These are phyloP conservation scores for Emys orbicularis DNA, from an alignment of 2,797 vertebrate species.

Conservation along the genomic window DNA sequence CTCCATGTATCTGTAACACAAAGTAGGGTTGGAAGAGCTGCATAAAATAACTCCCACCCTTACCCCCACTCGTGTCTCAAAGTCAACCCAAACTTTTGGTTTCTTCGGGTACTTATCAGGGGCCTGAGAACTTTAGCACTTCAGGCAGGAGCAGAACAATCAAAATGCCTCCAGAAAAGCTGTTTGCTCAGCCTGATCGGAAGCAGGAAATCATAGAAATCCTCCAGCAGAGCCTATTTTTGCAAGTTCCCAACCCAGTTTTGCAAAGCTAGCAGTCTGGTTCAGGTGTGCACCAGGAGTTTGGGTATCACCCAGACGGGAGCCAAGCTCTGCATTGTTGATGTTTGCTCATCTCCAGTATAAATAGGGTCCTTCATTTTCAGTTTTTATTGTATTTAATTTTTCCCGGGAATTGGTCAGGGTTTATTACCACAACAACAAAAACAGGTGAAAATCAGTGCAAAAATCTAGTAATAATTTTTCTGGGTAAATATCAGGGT, in stretches of 20 bases:
- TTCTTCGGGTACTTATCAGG: background rate
- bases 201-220: background rate
- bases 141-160: background rate
- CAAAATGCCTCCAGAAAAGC: background rate
- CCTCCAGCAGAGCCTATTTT: constrained; percentile 10
- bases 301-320: background rate
- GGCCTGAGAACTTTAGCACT: background rate
- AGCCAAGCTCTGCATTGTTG: background rate
- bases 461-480: no score
- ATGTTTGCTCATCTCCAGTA: background rate
- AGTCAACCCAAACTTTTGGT: background rate
- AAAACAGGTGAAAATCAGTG: no score
- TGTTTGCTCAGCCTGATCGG: background rate
- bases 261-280: background rate
- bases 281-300: background rate
- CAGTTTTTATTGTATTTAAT: no score
- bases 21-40: rapidly evolving
- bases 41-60: no score
- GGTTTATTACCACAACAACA: no score
- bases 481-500: no score
- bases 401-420: no score
- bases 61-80: background rate
- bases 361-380: no score
- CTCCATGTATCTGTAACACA: background rate
- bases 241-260: background rate